Conservation (phyloP, 2,888 invertebrate genomes). For the Schizaphis graminum region DNA sequence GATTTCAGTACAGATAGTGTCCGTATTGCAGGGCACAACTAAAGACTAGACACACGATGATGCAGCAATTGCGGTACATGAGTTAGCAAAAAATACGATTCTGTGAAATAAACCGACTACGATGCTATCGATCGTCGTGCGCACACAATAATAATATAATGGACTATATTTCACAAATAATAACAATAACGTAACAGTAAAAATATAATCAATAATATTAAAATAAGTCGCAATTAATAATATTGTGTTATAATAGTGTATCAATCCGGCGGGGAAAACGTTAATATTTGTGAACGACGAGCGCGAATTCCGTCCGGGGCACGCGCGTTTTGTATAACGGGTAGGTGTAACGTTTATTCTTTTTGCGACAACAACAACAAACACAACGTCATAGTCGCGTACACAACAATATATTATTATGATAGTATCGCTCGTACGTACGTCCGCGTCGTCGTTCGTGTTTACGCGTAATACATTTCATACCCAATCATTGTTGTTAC, state of each 20-base stretch:
- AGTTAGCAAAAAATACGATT: background rate
- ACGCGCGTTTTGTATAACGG: background rate
- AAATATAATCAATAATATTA: background rate
- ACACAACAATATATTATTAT: background rate
- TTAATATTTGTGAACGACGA: background rate
- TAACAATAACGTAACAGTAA: background rate
- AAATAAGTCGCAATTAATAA: conserved; percentile 12
- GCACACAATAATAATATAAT: background rate
- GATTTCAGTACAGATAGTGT: background rate
- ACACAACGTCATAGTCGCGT: background rate
- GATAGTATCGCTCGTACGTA: background rate
- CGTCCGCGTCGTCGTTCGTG: background rate
- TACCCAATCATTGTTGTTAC: background rate
- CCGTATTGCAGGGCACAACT: background rate
- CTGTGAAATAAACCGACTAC: background rate
- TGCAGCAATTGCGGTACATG: background rate
- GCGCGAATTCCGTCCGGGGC: background rate
- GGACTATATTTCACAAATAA: background rate
- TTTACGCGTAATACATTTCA: background rate
- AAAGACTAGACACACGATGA: background rate
- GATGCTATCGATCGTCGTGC: background rate
- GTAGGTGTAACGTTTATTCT: background rate
- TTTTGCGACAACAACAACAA: background rate
- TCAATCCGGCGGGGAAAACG: background rate
- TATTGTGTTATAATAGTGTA: background rate